phyloP scores from a whole-genome alignment of 2,888 invertebrate species.

The Spodoptera picta region DNA sequence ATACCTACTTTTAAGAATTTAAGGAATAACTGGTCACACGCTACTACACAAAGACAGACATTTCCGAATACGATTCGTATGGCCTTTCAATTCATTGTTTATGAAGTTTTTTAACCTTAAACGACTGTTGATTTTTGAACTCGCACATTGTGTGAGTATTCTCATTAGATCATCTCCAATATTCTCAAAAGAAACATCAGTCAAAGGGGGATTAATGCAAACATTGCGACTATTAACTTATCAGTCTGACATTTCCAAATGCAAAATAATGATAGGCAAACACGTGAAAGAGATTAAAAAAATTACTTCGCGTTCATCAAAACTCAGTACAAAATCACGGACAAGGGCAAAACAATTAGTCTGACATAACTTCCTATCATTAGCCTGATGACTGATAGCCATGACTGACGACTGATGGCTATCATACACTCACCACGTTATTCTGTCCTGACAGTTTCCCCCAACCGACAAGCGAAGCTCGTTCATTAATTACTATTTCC shows the following conservation, averaged over 20 bases:
- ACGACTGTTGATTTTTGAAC: too few relatives aligned
- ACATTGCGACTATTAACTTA: background rate
- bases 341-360: constrained; percentile 55
- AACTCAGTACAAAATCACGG: constrained; percentile 30
- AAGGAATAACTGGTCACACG: too few relatives aligned
- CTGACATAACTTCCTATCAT: constrained; percentile 38
- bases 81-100: too few relatives aligned
- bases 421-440: constrained; percentile 76
- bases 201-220: too few relatives aligned
- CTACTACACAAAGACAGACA: too few relatives aligned
- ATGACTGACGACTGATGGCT: constrained; percentile 17
- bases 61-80: too few relatives aligned
- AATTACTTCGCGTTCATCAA: constrained; percentile 10
- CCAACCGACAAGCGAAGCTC: constrained; percentile 91
- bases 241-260: background rate
- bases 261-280: background rate
- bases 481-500: constrained; percentile 89
- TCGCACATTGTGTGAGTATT: too few relatives aligned
- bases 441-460: constrained; percentile 91
- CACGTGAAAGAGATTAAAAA: background rate
- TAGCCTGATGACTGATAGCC: constrained; percentile 2
- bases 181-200: too few relatives aligned
- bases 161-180: too few relatives aligned
- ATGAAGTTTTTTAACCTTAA: too few relatives aligned
- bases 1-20: too few relatives aligned